Percentiles rank a stretch among this genome's conserved stretches.
phyloP scores from a whole-genome alignment of 2,888 invertebrate species.

The Xylocampa areola region DNA sequence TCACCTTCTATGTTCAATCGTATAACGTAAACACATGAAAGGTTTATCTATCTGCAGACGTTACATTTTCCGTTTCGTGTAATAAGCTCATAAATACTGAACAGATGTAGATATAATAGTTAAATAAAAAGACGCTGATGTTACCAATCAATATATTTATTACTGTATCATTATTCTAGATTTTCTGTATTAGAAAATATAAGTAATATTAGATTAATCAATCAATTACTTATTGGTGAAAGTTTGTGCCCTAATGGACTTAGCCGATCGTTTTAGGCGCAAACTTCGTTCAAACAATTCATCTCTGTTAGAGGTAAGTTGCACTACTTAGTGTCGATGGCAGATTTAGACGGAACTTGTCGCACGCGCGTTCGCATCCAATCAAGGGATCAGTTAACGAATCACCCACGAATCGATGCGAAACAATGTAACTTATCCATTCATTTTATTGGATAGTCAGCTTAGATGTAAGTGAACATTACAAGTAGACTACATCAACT shows the following conservation, averaged over 20 bases:
- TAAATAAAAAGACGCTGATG: slow-evolving; percentile 20
- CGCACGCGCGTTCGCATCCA: slow-evolving; percentile 35
- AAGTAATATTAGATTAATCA: slow-evolving; percentile 36
- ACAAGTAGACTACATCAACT: slow-evolving; percentile 37
- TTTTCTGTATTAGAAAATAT: slow-evolving; percentile 42
- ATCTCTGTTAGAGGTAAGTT: slow-evolving; percentile 36
- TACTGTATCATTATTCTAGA: slow-evolving; percentile 33
- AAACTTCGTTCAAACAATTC: slow-evolving; percentile 43
- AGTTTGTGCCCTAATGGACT: slow-evolving; percentile 26
- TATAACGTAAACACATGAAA: slow-evolving; percentile 20
- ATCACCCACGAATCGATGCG: slow-evolving; percentile 17
- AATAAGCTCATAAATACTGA: slow-evolving; percentile 20
- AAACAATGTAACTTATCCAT: slow-evolving; percentile 8
- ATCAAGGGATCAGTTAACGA: slow-evolving; percentile 33
- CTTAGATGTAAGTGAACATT: slow-evolving; percentile 39
- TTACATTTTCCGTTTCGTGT: slow-evolving; percentile 11
- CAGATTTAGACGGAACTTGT: slow-evolving; percentile 23
- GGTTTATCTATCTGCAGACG: slow-evolving; percentile 8
- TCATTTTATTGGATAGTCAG: slow-evolving; percentile 31
- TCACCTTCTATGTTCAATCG: slow-evolving; percentile 29
- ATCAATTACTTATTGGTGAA: slow-evolving; percentile 35
- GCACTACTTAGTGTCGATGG: slow-evolving; percentile 29
- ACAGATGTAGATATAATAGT: slow-evolving; percentile 43
- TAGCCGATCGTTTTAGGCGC: slow-evolving; percentile 16
- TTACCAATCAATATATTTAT: slow-evolving; percentile 25